Percentiles rank a stretch among this genome's conserved stretches.
Conservation (phyloP, 2,888 invertebrate genomes). For the Drosophila greeni region DNA sequence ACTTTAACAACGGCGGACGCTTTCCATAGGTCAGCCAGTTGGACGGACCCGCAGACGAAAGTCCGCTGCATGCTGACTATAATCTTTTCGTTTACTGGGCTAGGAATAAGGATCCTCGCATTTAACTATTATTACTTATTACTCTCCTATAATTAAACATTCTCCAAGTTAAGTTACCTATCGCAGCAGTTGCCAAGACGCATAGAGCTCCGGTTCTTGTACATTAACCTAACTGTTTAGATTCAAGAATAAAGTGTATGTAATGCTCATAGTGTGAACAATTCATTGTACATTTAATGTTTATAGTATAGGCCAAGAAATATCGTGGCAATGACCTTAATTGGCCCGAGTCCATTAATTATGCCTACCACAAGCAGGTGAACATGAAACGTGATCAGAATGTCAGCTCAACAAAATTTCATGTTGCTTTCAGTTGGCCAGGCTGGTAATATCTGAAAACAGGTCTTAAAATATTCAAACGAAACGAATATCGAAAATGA, state of each 20-base stretch:
- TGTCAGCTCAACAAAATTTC: conserved; percentile 20
- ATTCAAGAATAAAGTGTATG: conserved; percentile 7
- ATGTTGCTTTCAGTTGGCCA: conserved; percentile 12
- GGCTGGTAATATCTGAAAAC: conserved; percentile 13
- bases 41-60: conserved; percentile 8
- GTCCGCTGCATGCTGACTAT: conserved; percentile 52
- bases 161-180: neutral
- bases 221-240: conserved; percentile 14
- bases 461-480: neutral
- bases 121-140: conserved; percentile 39
- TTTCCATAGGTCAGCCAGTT: conserved; percentile 43
- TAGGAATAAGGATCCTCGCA: conserved; percentile 53
- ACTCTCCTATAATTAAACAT: conserved; percentile 11
- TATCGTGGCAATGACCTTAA: conserved; percentile 28
- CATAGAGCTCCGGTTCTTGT: conserved; percentile 27
- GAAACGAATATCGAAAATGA: conserved; percentile 45
- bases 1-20: conserved; percentile 73
- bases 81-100: conserved; percentile 35
- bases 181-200: conserved; percentile 15
- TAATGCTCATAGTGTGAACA: neutral
- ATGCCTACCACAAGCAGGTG: conserved; percentile 11
- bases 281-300: neutral
- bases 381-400: conserved; percentile 27
- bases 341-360: conserved; percentile 20
- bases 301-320: neutral